Evolutionary conservation across 2,797 vertebrate species (phyloP).

Genomic region (Bradypus variegatus): DNA sequence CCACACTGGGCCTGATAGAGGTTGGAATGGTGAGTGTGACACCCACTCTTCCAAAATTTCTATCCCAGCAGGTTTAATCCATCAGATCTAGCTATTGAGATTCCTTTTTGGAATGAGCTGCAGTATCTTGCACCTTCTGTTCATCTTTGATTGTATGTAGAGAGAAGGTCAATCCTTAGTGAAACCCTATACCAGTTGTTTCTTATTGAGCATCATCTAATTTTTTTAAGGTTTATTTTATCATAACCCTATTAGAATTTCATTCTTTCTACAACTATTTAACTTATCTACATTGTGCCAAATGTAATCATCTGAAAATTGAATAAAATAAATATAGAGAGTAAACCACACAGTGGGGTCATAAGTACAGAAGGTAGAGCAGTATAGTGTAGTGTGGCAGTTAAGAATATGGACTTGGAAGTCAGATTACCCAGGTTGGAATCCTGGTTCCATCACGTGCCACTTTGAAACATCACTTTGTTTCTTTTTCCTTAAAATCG

Average conservation of each 20-base stretch:
- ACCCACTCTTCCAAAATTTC: background rate
- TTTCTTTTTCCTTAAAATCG: background rate
- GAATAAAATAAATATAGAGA: background rate
- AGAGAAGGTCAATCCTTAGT: background rate
- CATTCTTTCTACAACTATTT: background rate
- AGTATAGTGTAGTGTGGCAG: background rate
- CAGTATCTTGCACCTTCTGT: background rate
- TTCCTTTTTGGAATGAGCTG: background rate
- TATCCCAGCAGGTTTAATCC: background rate
- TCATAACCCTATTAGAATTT: background rate
- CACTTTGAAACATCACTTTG: background rate
- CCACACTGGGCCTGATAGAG: background rate
- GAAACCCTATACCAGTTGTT: background rate
- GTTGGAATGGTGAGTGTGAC: background rate
- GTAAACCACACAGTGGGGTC: background rate
- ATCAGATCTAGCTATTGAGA: background rate
- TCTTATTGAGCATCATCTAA: background rate
- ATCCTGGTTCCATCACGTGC: background rate
- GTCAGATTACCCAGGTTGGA: background rate
- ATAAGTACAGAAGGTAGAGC: background rate
- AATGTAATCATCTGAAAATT: background rate
- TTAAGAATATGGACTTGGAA: background rate
- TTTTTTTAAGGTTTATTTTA: conserved; percentile 1
- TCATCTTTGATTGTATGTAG: background rate
- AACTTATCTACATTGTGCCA: background rate